phyloP scores from a whole-genome alignment of 2,113 vertebrate genomes.

The Ifrita kowaldi region DNA sequence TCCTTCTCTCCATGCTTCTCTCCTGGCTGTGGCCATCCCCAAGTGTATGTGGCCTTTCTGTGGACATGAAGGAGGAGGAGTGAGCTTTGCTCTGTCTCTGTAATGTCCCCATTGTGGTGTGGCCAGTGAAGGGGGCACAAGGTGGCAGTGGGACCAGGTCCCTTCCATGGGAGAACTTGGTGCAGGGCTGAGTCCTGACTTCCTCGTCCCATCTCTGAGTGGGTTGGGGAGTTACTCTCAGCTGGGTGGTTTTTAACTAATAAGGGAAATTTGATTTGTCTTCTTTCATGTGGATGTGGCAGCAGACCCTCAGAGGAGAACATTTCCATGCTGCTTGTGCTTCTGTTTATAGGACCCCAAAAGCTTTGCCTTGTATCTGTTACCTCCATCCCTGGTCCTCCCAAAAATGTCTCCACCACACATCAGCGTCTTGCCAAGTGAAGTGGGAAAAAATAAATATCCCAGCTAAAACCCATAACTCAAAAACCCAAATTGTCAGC shows the following conservation, averaged over 20 bases:
- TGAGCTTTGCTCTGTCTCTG: not conserved
- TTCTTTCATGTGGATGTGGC: accelerated
- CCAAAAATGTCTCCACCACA: not conserved
- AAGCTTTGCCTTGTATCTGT: not conserved
- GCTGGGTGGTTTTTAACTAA: not conserved
- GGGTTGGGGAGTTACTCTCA: not conserved
- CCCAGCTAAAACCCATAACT: not conserved
- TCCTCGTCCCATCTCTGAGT: not conserved
- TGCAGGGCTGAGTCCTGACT: not conserved
- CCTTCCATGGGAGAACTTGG: not conserved
- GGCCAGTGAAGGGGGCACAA: not conserved
- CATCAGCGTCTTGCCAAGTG: not conserved
- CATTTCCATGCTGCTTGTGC: accelerated
- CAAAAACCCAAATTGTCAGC: not conserved
- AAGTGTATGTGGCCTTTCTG: not conserved
- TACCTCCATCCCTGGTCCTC: not conserved
- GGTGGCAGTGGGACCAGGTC: accelerated
- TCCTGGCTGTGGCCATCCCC: not conserved
- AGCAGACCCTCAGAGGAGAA: not conserved
- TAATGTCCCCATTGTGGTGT: accelerated
- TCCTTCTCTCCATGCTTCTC: not conserved
- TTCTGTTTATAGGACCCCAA: not conserved
- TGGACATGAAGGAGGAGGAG: accelerated
- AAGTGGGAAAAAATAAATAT: slow-evolving; percentile 11
- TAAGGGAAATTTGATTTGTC: not conserved